These are phyloP conservation scores for Caenorhabditis briggsae DNA, from an alignment of 1,140 invertebrate species.

Conservation along the genomic window DNA sequence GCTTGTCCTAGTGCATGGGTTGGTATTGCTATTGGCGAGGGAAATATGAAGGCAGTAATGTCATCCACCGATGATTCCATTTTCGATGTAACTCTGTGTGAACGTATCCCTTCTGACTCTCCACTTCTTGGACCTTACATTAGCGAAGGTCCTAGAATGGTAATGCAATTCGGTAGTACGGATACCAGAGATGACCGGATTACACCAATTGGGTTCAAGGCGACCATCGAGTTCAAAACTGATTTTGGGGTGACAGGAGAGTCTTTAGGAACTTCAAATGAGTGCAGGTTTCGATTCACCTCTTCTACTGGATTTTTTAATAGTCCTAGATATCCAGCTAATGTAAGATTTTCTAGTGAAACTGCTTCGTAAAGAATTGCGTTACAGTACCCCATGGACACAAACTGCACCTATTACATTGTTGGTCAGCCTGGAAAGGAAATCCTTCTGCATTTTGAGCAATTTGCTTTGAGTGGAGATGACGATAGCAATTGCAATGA, in stretches of 20 bases:
- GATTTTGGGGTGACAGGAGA: slow-evolving; percentile 77
- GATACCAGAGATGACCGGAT: slow-evolving; percentile 59
- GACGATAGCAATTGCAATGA: slow-evolving; percentile 72
- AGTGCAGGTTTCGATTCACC: slow-evolving; percentile 73
- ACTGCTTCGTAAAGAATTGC: background rate
- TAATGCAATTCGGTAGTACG: slow-evolving; percentile 72
- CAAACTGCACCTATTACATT: slow-evolving; percentile 75
- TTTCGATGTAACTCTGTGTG: slow-evolving; percentile 75
- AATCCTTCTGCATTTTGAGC: slow-evolving; percentile 76
- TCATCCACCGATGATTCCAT: slow-evolving; percentile 72
- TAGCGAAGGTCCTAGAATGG: slow-evolving; percentile 74
- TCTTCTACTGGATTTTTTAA: slow-evolving; percentile 73
- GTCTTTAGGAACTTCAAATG: slow-evolving; percentile 73
- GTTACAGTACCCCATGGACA: slow-evolving; percentile 72
- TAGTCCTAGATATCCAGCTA: slow-evolving; percentile 76
- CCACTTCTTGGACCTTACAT: slow-evolving; percentile 67
- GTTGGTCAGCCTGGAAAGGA: slow-evolving; percentile 69
- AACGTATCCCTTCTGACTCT: slow-evolving; percentile 62
- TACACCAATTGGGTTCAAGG: slow-evolving; percentile 71
- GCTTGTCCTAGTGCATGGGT: slow-evolving; percentile 70
- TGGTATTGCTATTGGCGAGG: slow-evolving; percentile 69
- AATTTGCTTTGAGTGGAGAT: slow-evolving; percentile 75
- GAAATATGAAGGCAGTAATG: slow-evolving; percentile 73
- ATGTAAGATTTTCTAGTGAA: slow-evolving; percentile 61
- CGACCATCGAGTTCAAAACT: slow-evolving; percentile 75